These are phyloP conservation scores for Tanypteryx hageni DNA, from an alignment of 2,888 invertebrate genomes.

Conservation along the genomic window DNA sequence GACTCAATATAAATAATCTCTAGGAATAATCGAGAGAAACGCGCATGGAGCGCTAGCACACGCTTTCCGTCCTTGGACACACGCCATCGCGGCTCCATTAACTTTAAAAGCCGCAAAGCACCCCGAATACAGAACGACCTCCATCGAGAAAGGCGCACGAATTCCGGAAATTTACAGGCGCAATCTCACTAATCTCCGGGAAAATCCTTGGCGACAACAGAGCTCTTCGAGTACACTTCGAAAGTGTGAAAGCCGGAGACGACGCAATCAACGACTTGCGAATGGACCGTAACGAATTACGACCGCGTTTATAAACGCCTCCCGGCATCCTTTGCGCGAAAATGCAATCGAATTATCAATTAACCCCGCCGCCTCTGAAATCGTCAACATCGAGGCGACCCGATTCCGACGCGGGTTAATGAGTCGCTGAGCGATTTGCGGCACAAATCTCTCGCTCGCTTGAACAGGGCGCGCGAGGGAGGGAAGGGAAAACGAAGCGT, in stretches of 20 bases:
- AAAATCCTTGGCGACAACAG: background rate
- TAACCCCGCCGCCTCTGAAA: background rate
- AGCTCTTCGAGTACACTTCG: background rate
- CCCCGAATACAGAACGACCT: too few relatives aligned
- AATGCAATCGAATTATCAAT: background rate
- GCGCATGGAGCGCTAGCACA: too few relatives aligned
- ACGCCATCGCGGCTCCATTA: too few relatives aligned
- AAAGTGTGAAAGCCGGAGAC: background rate
- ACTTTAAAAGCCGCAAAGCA: too few relatives aligned
- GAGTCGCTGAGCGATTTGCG: background rate
- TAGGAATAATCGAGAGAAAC: too few relatives aligned
- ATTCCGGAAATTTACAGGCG: too few relatives aligned
- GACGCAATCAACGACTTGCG: background rate
- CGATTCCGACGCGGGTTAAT: conserved; percentile 6
- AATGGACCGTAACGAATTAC: background rate
- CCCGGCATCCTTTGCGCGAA: background rate
- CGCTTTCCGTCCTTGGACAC: too few relatives aligned
- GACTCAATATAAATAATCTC: too few relatives aligned
- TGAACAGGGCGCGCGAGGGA: background rate
- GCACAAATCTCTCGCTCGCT: background rate
- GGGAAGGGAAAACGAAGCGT: too few relatives aligned
- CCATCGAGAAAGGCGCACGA: too few relatives aligned
- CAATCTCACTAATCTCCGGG: background rate
- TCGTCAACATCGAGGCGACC: background rate
- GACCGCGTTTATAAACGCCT: background rate